Evolutionary conservation across 2,888 invertebrate genomes (phyloP).

Genomic region (Lithophane socia): DNA sequence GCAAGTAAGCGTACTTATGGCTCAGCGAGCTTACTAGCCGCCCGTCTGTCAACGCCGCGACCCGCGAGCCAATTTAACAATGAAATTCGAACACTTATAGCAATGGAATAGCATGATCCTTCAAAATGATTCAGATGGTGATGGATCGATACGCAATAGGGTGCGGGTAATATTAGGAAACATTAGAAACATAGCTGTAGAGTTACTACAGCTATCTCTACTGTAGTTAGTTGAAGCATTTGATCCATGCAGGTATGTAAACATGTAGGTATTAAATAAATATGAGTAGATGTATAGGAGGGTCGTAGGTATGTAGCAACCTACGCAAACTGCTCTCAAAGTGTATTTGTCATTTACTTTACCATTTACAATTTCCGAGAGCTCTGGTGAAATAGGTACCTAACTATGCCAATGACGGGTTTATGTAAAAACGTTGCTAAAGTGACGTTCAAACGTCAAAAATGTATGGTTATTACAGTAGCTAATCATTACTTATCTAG

Average conservation of each 20-base stretch:
- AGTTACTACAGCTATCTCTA: background rate
- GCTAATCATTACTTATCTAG: no score
- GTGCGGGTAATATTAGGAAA: background rate
- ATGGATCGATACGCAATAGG: no score
- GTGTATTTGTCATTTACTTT: constrained; percentile 5
- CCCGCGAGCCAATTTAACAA: no score
- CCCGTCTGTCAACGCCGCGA: no score
- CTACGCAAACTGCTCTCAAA: constrained; percentile 17
- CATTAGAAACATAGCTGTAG: background rate
- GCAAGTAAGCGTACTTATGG: no score
- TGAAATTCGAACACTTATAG: no score
- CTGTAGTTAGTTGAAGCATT: background rate
- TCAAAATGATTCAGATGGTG: no score
- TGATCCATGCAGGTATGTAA: background rate
- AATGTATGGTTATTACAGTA: no score
- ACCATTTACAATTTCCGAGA: background rate
- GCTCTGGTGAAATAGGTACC: background rate
- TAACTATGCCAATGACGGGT: background rate
- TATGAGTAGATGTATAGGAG: background rate
- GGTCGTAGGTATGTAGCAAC: background rate
- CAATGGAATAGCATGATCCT: no score
- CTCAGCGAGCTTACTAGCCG: no score
- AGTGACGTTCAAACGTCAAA: no score
- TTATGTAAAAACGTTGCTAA: no score
- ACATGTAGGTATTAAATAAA: background rate